Conservation (phyloP, 2,797 vertebrate species). For the Catamblyrhynchus diadema region DNA sequence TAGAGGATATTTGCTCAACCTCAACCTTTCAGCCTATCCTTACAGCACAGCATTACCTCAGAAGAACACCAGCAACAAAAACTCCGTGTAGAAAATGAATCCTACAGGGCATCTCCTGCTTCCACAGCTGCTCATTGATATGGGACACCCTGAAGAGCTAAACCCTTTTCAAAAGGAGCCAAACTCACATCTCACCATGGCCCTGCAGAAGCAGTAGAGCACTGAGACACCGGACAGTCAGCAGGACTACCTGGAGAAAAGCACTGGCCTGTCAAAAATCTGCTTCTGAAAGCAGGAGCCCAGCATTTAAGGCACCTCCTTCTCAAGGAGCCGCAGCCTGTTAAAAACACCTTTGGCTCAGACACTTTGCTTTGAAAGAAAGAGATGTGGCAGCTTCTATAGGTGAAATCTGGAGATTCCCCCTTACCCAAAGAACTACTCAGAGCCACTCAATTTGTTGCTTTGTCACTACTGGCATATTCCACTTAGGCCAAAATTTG, state of each 20-base stretch:
- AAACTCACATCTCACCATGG: neutral
- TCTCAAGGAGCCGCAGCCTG: neutral
- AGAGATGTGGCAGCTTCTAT: neutral
- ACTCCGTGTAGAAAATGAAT: rapidly evolving
- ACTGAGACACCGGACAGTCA: neutral
- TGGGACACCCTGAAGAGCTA: neutral
- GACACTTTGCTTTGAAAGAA: neutral
- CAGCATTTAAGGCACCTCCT: neutral
- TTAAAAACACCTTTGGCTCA: neutral
- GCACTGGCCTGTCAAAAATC: neutral
- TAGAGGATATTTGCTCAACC: neutral
- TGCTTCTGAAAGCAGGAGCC: neutral
- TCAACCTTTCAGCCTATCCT: neutral
- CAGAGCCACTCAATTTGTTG: neutral
- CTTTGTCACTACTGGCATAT: neutral
- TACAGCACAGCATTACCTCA: neutral
- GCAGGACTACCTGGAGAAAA: neutral
- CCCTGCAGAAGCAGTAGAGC: neutral
- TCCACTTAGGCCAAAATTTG: neutral
- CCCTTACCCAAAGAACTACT: neutral
- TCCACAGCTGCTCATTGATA: neutral
- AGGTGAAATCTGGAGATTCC: neutral
- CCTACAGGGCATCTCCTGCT: neutral
- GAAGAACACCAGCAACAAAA: neutral
- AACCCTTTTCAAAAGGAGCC: neutral